Evolutionary conservation across 1,140 invertebrate genomes (phyloP).

Genomic region (Panagrolaimus sp.): DNA sequence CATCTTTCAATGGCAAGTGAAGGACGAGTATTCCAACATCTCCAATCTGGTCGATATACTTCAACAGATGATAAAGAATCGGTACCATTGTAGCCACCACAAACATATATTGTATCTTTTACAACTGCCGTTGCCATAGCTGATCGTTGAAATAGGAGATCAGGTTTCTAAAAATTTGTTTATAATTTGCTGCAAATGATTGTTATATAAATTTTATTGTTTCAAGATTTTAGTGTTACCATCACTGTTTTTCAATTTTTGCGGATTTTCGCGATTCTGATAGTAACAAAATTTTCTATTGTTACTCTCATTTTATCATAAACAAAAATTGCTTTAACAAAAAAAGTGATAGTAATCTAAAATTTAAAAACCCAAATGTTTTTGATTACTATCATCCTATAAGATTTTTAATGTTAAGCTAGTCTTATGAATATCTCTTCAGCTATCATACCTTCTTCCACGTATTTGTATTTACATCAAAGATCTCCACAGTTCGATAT

Average conservation of each 20-base stretch:
- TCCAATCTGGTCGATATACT: conserved; percentile 3
- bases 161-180: background rate
- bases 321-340: too few relatives aligned
- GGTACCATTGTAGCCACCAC: background rate
- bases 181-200: background rate
- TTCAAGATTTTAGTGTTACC: too few relatives aligned
- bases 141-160: background rate
- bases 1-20: background rate
- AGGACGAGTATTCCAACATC: background rate
- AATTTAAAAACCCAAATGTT: too few relatives aligned
- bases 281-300: too few relatives aligned
- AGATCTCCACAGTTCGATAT: background rate
- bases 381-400: too few relatives aligned
- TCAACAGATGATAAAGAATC: background rate
- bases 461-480: conserved; percentile 5
- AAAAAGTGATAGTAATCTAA: too few relatives aligned
- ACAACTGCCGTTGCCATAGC: background rate
- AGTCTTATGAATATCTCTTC: too few relatives aligned
- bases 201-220: too few relatives aligned
- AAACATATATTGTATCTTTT: background rate
- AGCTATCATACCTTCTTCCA: background rate
- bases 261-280: too few relatives aligned
- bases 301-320: too few relatives aligned
- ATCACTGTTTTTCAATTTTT: too few relatives aligned
- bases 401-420: too few relatives aligned